Evolutionary conservation across 2,113 vertebrate species (phyloP), one percentile per base, ranked within the genome.

Genomic region (Seriola dumerili): DNA sequence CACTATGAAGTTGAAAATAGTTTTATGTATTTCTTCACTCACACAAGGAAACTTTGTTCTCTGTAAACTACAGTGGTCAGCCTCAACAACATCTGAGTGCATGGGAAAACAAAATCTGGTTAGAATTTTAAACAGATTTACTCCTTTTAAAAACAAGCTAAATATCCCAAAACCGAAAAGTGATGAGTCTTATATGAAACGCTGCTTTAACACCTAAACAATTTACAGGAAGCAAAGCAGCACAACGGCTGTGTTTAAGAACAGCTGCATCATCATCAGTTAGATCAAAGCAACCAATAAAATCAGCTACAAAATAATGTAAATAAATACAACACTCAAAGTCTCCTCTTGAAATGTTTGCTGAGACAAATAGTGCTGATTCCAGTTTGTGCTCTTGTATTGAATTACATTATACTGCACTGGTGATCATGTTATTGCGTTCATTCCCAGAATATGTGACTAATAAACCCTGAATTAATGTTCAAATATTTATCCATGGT

Each of bases 381-480:
- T 54, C 17, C 32, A n/a, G 21, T 54, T 42, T 44, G 23, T 12
- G 9, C 44, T 4, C 38, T 21, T 57, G 29, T 66, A 21, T 3
- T 69, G 1, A 55, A 65, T 72, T 38, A 72, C 16, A 23, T 8
- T 61, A 8, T 25, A 25, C 32, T 19, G 25, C 36, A 3, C 54
- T 69, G 32, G 23, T 3, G 5, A 72, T 81, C 58, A 12, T 48
- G 76, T 57, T 70, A 66, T 48, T 66, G 52, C 11, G 0, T 74
- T 81, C 1, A 23, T 74, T 83, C 71, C 80, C 72, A 75, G 71
- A 82, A 80, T 58, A 44, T 50, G 61, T 73, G 72, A 87, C 72
- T 69, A 80, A 72, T 34, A 50, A 72, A 72, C 34, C 34, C 4
- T 2, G 44, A 36, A 67, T 78, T 67, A 44, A 71, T 12, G 14